A percentile compares a stretch with the other conserved stretches of the same genome.
Conservation (phyloP, 2,797 vertebrate genomes). For the Eulemur coronatus region DNA sequence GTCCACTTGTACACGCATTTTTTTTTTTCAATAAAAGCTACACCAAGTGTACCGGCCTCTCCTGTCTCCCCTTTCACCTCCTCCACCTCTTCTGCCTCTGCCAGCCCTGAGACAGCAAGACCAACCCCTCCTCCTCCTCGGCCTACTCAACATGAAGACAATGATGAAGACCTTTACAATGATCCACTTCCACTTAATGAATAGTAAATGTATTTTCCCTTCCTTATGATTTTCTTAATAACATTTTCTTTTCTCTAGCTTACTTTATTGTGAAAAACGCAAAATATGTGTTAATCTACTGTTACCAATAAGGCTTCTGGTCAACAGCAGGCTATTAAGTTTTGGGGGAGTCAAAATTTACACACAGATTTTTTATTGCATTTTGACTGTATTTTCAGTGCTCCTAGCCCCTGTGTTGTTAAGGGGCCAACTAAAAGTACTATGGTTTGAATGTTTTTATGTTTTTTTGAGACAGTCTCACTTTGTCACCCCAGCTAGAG, state of each 20-base stretch:
- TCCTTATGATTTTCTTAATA: neutral
- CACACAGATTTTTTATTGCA: neutral
- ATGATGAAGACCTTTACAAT: neutral
- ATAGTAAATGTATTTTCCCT: neutral
- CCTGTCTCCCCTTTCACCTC: neutral
- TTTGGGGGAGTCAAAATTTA: neutral
- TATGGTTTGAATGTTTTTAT: neutral
- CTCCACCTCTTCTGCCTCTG: neutral
- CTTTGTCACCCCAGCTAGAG: too few species aligned
- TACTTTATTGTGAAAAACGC: neutral
- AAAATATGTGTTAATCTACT: neutral
- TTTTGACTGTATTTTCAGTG: neutral
- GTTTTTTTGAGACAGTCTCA: too few species aligned
- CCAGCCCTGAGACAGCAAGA: neutral
- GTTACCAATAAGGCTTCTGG: neutral
- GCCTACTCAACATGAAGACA: neutral
- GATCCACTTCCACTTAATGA: neutral
- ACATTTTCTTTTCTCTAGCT: neutral
- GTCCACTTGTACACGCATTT: neutral
- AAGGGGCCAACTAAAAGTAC: neutral
- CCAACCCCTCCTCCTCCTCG: neutral
- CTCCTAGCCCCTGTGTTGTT: neutral
- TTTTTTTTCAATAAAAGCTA: neutral
- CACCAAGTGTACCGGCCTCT: neutral
- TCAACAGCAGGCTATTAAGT: neutral